Percentiles rank a stretch among this genome's conserved stretches.
phyloP scores from a whole-genome alignment of 1,140 invertebrate genomes.

The Carposina sasakii region DNA sequence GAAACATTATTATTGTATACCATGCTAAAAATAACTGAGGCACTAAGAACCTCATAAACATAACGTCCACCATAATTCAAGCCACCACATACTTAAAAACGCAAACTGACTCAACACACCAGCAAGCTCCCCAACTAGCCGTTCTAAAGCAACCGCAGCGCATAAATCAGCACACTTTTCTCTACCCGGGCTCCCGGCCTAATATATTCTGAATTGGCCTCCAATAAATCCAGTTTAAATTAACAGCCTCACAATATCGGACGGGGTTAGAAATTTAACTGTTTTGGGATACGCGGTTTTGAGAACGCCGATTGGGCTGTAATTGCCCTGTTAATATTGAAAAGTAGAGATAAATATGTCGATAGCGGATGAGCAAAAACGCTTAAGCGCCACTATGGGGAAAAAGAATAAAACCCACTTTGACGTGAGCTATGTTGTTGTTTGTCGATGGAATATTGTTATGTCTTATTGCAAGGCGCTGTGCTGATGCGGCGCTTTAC shows the following conservation, averaged over 20 bases:
- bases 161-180: not conserved
- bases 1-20: too few species aligned
- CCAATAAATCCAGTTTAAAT: not conserved
- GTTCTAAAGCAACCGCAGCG: not conserved
- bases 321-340: not conserved
- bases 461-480: too few species aligned
- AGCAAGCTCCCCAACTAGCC: not conserved
- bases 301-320: too few species aligned
- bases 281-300: too few species aligned
- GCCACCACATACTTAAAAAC: not conserved
- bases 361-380: not conserved
- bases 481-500: not conserved
- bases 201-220: not conserved
- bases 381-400: not conserved
- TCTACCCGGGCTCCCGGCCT: not conserved
- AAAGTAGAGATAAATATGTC: not conserved
- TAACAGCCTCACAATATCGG: conserved; percentile 1
- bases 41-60: not conserved
- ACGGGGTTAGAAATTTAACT: too few species aligned
- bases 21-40: too few species aligned
- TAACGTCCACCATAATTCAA: not conserved
- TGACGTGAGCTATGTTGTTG: not conserved
- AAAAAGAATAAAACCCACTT: not conserved
- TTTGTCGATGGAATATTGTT: not conserved
- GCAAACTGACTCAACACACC: not conserved